Percentiles rank a stretch among this genome's conserved stretches.
Conservation (phyloP, 2,113 vertebrate species). For the Oncorhynchus mykiss region DNA sequence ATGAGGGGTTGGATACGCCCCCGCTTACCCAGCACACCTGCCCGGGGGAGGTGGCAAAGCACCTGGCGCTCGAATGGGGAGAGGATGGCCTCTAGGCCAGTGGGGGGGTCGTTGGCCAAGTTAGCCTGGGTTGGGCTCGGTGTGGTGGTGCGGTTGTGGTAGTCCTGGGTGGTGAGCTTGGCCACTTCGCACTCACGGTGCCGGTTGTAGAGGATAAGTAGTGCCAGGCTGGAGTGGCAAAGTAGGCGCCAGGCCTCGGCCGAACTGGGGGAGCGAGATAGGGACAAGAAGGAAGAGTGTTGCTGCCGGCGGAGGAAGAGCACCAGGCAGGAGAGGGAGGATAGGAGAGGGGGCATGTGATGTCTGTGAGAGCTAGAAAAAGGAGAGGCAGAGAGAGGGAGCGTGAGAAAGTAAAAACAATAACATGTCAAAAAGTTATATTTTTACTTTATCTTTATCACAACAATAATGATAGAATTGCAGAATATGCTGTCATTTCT, state of each 20-base stretch:
- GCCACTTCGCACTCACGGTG: slow-evolving; percentile 79
- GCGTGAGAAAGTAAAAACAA: not conserved
- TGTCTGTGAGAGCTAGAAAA: slow-evolving; percentile 58
- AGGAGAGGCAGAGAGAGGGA: slow-evolving; percentile 7
- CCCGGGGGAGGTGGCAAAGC: slow-evolving; percentile 69
- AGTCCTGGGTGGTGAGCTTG: slow-evolving; percentile 75
- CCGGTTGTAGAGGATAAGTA: slow-evolving; percentile 79
- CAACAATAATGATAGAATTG: too few species aligned
- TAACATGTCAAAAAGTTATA: too few species aligned
- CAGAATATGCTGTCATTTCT: not conserved
- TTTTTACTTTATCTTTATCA: too few species aligned
- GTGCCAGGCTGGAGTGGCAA: slow-evolving; percentile 77
- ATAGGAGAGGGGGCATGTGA: slow-evolving; percentile 73
- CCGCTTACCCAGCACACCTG: slow-evolving; percentile 72
- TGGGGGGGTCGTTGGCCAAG: slow-evolving; percentile 27
- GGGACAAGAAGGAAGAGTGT: slow-evolving; percentile 71
- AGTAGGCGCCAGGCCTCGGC: slow-evolving; percentile 77
- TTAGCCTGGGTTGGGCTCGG: slow-evolving; percentile 1
- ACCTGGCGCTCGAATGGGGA: slow-evolving; percentile 76
- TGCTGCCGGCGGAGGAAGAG: slow-evolving; percentile 73
- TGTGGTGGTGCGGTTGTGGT: slow-evolving; percentile 57
- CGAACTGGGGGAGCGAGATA: slow-evolving; percentile 67
- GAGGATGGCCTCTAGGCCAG: slow-evolving; percentile 63
- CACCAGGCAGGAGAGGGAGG: slow-evolving; percentile 75
- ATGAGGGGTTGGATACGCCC: slow-evolving; percentile 74